Evolutionary conservation across 2,113 vertebrate species (phyloP), one percentile per base, ranked within the genome.

Genomic region (Strix aluco): DNA sequence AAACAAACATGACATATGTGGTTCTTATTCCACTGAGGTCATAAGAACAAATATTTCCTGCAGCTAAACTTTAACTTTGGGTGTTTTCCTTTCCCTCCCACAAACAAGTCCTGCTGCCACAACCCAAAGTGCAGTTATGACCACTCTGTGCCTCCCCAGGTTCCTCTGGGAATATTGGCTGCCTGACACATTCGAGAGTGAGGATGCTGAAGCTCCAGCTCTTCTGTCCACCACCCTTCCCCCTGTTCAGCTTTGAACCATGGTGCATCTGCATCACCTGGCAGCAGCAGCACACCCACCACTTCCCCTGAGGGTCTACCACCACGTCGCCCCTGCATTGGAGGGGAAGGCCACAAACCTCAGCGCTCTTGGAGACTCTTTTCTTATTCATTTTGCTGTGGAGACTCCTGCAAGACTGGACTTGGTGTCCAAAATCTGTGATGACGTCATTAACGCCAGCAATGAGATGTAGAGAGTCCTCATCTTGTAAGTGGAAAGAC

Each of bases 321-420:
- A 3, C 58, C 69, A 5, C 0, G 1, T 12, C 5, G 0, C 6
- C 12, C 8, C 16, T 11, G 29, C 5, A 2, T 12, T 4, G 6
- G 30, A 51, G 73, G 8, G 7, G 3, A 67, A 63, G 42, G 18
- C 13, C 11, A n/a, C 0, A 0, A 5, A 8, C 29, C 16, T 30
- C 0, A 0, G 11, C 3, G 21, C 25, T 54, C 75, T 57, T 55
- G 58, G 57, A 87, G 30, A 46, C 32, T 18, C 5, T 79, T 81
- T 61, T 26, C 36, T 75, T 65, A 63, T 51, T 47, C 15, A 17
- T 55, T 61, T 61, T 0, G 0, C 49, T 80, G 25, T 36, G 57
- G 73, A 73, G 27, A 49, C 21, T 55, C n/a, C 57, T 0, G 2
- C 40, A 16, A 57, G 47, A 25, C 23, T 18, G 52, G 30, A 9